A percentile compares a stretch with the other conserved stretches of the same genome.
Evolutionary conservation across 1,140 invertebrate genomes (phyloP).

Genomic region (Eupristina koningsbergeri): DNA sequence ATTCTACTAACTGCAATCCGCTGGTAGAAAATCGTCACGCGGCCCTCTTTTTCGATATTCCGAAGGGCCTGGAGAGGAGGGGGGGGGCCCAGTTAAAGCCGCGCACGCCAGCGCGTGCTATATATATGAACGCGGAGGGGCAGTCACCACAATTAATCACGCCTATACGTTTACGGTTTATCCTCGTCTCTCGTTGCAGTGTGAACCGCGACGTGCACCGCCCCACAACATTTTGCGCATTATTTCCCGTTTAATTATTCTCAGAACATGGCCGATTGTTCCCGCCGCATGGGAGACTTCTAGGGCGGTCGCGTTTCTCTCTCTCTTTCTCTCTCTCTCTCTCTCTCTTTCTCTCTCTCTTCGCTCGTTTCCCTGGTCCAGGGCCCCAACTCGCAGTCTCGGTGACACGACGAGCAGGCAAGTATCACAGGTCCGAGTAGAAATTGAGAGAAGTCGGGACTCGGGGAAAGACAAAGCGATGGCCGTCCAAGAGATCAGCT

Average conservation of each 20-base stretch:
- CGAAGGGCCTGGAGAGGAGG: background rate
- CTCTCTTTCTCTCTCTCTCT: background rate
- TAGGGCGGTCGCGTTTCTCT: slow-evolving; percentile 48
- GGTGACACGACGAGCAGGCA: background rate
- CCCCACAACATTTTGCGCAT: slow-evolving; percentile 48
- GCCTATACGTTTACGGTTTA: slow-evolving; percentile 58
- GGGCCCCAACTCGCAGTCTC: background rate
- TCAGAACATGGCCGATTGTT: slow-evolving; percentile 58
- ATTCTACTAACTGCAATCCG: too few species aligned
- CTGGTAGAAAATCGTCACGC: background rate
- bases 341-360: background rate
- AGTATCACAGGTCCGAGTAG: slow-evolving; percentile 24
- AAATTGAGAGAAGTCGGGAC: slow-evolving; percentile 26
- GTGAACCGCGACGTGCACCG: slow-evolving; percentile 44
- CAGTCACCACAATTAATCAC: slow-evolving; percentile 60
- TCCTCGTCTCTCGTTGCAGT: background rate
- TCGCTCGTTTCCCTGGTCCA: background rate
- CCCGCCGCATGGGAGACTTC: slow-evolving; percentile 52
- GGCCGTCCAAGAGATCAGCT: background rate
- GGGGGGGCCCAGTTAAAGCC: slow-evolving; percentile 1
- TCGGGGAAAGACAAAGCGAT: background rate
- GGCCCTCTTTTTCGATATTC: background rate
- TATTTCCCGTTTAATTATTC: slow-evolving; percentile 63
- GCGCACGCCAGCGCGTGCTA: slow-evolving; percentile 8
- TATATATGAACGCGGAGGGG: background rate